Evolutionary conservation across 2,888 invertebrate species (phyloP), one percentile per base, ranked within the genome.

Genomic region (Cosmia trapezina): DNA sequence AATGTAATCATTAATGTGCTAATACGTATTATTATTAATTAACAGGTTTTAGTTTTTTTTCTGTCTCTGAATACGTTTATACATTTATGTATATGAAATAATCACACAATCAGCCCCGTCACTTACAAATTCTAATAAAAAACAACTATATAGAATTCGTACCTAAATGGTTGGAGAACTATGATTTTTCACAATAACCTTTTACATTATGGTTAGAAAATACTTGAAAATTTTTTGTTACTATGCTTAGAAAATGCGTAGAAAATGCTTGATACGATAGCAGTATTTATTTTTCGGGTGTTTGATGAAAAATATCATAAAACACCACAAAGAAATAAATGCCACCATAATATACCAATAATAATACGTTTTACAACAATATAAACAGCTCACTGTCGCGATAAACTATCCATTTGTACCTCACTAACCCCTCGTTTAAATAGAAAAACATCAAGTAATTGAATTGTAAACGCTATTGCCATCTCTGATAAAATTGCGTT

Each of bases 371-470:
- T 37, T 41, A 56, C 22, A 41, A 41, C 33, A 47, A 41, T 41
- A 41, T 19, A 73, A 75, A 65, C 43, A 69, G n/a, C 45, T 63
- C 41, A 75, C 22, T 54, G 54, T 63, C 9, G 9, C 37, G 43
- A 63, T 56, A 60, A 80, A 66, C 54, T 75, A 79, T 70, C 53
- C 17, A 47, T 80, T 76, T 51, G 1, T 56, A 49, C 51, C 54
- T 70, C 56, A 41, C 57, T 54, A 62, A 67, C 37, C 67, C 45
- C 7, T 53, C 53, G 54, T 64, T 79, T 67, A 81, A 80, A 81
- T 78, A 85, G 82, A 85, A 85, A 85, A 82, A 85, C 84, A 84
- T 79, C 68, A 73, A 82, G 73, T 85, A 87, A 87, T 86, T 87
- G 83, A 85, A 86, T 86, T 87, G 86, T 84, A 88, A 88, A 89